Conservation (phyloP, 2,888 invertebrate species). For the Chironomus tentans region DNA sequence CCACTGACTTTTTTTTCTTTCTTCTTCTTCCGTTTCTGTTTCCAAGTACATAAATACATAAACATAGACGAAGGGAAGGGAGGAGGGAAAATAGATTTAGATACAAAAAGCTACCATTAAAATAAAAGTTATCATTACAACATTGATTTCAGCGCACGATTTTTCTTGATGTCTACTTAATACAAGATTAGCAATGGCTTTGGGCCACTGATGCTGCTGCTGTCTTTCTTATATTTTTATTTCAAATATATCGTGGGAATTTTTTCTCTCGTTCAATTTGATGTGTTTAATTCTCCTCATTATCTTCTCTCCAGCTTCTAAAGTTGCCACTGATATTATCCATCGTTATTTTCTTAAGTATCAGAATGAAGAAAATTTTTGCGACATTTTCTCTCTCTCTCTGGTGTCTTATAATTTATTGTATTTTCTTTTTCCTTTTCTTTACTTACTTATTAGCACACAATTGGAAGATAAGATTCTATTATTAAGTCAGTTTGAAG, state of each 20-base stretch:
- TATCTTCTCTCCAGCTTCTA: background rate
- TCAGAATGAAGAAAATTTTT: background rate
- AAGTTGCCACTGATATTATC: background rate
- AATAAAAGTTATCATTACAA: background rate
- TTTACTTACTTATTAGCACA: too few species aligned
- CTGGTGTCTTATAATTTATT: background rate
- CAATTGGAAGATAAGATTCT: too few species aligned
- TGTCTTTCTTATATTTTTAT: background rate
- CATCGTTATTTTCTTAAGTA: background rate
- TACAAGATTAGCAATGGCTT: conserved; percentile 14
- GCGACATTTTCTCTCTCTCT: background rate
- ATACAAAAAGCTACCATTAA: background rate
- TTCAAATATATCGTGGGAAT: background rate
- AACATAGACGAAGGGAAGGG: too few species aligned
- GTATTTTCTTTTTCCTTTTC: background rate
- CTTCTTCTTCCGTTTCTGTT: too few species aligned
- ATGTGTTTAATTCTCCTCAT: background rate
- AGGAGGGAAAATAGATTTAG: background rate
- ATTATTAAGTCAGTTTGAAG: too few species aligned
- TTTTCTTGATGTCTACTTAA: background rate
- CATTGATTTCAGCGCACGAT: background rate
- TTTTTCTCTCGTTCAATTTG: too few species aligned
- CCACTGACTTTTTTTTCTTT: background rate
- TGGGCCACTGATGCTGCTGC: background rate
- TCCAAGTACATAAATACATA: too few species aligned